Conservation (phyloP, 2,888 invertebrate genomes). For the Ochropacha duplaris region DNA sequence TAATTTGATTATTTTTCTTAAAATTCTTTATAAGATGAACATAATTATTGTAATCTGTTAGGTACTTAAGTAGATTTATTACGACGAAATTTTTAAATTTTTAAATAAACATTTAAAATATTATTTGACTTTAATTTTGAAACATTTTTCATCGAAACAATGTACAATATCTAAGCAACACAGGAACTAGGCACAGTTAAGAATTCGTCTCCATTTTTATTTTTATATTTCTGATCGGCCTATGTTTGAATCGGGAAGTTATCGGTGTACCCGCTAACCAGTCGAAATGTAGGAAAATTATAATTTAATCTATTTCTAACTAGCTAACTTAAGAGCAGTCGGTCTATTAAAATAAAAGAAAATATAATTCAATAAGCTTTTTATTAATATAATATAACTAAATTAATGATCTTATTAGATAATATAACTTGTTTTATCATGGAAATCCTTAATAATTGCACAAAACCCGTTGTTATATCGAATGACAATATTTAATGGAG, state of each 20-base stretch:
- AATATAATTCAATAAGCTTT: constrained; percentile 26
- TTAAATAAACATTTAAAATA: constrained; percentile 37
- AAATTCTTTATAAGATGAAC: constrained; percentile 58
- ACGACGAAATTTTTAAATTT: constrained; percentile 44
- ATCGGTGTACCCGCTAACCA: too few relatives aligned
- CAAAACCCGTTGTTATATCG: constrained; percentile 14
- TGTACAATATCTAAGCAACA: too few relatives aligned
- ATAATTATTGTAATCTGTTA: constrained; percentile 68
- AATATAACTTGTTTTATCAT: constrained; percentile 5
- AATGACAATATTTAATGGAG: constrained; percentile 43
- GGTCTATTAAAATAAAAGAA: constrained; percentile 11
- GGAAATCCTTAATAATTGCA: constrained; percentile 16
- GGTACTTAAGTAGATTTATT: constrained; percentile 56
- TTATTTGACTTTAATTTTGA: constrained; percentile 3
- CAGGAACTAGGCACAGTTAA: too few relatives aligned
- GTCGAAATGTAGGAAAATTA: too few relatives aligned
- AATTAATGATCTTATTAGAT: not conserved
- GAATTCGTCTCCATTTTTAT: too few relatives aligned
- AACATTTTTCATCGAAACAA: too few relatives aligned
- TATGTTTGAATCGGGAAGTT: too few relatives aligned
- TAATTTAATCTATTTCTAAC: not conserved
- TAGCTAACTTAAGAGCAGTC: not conserved
- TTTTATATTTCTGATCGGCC: too few relatives aligned
- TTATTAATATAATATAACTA: constrained; percentile 17
- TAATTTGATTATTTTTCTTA: constrained; percentile 22